Conservation (phyloP, 2,797 vertebrate species). For the Sebastes cheni region DNA sequence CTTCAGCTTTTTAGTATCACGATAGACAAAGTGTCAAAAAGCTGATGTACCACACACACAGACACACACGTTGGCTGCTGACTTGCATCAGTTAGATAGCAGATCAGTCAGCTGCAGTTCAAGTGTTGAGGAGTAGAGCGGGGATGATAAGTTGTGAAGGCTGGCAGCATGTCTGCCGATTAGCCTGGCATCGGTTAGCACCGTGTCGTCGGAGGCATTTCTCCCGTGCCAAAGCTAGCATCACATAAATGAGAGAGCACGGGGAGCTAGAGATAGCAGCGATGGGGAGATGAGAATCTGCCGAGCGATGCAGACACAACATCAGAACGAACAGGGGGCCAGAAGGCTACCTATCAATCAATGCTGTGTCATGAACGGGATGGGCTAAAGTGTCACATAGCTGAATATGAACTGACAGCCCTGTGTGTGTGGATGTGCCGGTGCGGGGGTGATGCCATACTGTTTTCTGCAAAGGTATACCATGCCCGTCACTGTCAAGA, state of each 20-base stretch:
- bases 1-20: not conserved
- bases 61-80: slow-evolving; percentile 30
- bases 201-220: slow-evolving; percentile 8
- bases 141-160: slow-evolving; percentile 50
- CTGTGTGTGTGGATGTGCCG: not conserved
- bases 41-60: slow-evolving; percentile 4
- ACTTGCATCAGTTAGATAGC: slow-evolving; percentile 29
- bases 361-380: slow-evolving; percentile 31
- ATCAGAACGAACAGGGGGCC: slow-evolving; percentile 47
- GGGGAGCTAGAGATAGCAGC: slow-evolving; percentile 10
- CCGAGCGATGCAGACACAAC: slow-evolving; percentile 35
- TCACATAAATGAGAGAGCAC: slow-evolving; percentile 27
- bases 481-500: slow-evolving; percentile 51
- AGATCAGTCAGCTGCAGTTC: slow-evolving; percentile 44
- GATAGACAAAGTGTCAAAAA: slow-evolving; percentile 24
- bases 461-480: slow-evolving; percentile 38
- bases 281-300: slow-evolving; percentile 40
- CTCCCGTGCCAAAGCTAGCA: slow-evolving; percentile 32
- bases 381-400: slow-evolving; percentile 47
- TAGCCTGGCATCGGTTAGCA: slow-evolving; percentile 50
- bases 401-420: slow-evolving; percentile 67
- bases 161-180: slow-evolving; percentile 46
- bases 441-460: not conserved
- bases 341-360: slow-evolving; percentile 71
- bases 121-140: slow-evolving; percentile 39